A percentile compares a stretch with the other conserved stretches of the same genome.
phyloP scores from a whole-genome alignment of 2,888 invertebrate species.

The Drosophila pseudotakahashii region DNA sequence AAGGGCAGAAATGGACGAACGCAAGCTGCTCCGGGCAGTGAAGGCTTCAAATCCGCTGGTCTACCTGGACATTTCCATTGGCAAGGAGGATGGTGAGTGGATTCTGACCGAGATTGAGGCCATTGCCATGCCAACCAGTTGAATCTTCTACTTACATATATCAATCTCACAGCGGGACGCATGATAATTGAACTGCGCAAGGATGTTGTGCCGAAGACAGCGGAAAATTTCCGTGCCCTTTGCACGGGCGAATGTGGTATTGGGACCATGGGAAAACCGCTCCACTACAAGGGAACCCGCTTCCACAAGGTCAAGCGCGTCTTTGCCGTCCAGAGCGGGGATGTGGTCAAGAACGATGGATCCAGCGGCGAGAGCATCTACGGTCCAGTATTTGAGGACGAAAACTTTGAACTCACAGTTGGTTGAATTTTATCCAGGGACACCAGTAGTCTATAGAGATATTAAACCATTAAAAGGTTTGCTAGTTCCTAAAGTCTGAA shows the following conservation, averaged over 20 bases:
- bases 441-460: too few relatives aligned
- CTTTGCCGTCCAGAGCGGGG: constrained; percentile 95
- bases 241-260: constrained; percentile 96
- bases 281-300: constrained; percentile 92
- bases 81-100: constrained; percentile 88
- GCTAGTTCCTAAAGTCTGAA: too few relatives aligned
- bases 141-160: neutral
- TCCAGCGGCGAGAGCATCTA: constrained; percentile 97
- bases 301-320: constrained; percentile 94
- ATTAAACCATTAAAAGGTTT: too few relatives aligned
- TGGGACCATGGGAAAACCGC: constrained; percentile 88
- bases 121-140: constrained; percentile 21
- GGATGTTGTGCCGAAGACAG: constrained; percentile 93
- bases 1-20: constrained; percentile 53
- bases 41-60: constrained; percentile 87
- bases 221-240: constrained; percentile 95
- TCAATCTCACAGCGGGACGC: constrained; percentile 88
- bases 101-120: neutral
- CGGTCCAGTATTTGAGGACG: constrained; percentile 94
- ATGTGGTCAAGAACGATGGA: constrained; percentile 92
- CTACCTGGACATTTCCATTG: constrained; percentile 89
- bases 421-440: constrained; percentile 38
- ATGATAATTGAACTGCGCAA: constrained; percentile 94
- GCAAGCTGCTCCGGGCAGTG: constrained; percentile 59
- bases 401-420: constrained; percentile 90